phyloP scores from a whole-genome alignment of 92 coral and sea anemone species.

The Scolanthus callimorphus region DNA sequence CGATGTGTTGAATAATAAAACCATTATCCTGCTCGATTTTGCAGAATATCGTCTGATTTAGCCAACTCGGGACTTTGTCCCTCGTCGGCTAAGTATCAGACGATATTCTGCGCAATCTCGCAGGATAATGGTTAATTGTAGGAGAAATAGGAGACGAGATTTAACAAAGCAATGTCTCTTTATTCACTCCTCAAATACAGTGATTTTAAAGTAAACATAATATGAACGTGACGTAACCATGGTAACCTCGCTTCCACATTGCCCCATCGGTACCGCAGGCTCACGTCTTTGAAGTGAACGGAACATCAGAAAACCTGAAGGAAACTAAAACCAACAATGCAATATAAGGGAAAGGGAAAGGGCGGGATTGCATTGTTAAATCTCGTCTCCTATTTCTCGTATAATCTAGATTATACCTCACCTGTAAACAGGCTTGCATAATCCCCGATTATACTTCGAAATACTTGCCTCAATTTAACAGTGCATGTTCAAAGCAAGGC shows the following conservation, averaged over 20 bases:
- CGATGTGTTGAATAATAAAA: too few species aligned
- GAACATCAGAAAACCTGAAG: not conserved
- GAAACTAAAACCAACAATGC: not conserved
- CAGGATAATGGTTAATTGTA: slow-evolving; percentile 40
- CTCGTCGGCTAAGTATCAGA: too few species aligned
- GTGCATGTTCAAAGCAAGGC: slow-evolving; percentile 53
- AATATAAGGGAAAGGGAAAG: not conserved
- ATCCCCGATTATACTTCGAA: slow-evolving; percentile 35
- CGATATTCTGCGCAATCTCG: too few species aligned
- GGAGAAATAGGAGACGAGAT: slow-evolving; percentile 42
- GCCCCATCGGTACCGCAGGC: not conserved
- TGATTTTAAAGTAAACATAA: too few species aligned
- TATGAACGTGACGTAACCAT: not conserved
- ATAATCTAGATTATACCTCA: slow-evolving; percentile 10
- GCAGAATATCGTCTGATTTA: too few species aligned
- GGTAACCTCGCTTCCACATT: not conserved
- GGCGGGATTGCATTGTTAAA: not conserved
- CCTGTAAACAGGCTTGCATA: slow-evolving; percentile 45
- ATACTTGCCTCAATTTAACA: slow-evolving; percentile 48
- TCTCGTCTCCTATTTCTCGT: slow-evolving; percentile 7
- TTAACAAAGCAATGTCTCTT: not conserved
- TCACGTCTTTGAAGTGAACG: not conserved
- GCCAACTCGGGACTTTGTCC: too few species aligned
- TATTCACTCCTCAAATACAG: not conserved
- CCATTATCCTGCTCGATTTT: too few species aligned